Conservation (phyloP, 2,888 invertebrate genomes). For the Spicauda simplicius region DNA sequence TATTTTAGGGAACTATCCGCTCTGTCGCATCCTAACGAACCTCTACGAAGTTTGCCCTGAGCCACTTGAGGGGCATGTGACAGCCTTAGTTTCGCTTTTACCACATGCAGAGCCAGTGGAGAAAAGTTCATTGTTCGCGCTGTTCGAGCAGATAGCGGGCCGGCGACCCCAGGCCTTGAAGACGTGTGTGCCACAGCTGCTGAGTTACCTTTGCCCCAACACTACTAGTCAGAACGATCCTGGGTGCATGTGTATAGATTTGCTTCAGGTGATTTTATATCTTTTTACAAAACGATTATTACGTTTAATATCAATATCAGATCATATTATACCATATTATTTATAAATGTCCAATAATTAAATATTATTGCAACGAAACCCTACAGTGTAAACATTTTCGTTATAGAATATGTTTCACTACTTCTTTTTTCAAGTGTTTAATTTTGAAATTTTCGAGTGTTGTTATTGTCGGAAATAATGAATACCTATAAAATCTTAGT, state of each 20-base stretch:
- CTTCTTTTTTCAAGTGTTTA: too few species aligned
- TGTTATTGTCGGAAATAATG: too few species aligned
- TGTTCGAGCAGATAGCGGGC: conserved; percentile 93
- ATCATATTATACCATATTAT: too few species aligned
- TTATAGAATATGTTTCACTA: too few species aligned
- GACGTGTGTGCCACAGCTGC: conserved; percentile 92
- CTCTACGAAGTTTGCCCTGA: conserved; percentile 95
- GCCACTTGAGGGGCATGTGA: conserved; percentile 93
- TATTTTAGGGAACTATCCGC: conserved; percentile 91
- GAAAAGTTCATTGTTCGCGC: conserved; percentile 91
- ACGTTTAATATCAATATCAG: too few species aligned
- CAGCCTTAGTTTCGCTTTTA: conserved; percentile 91
- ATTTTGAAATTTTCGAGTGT: too few species aligned
- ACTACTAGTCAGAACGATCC: conserved; percentile 68
- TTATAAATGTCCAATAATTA: too few species aligned
- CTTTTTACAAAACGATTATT: too few species aligned
- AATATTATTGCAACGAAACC: too few species aligned
- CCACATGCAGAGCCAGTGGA: conserved; percentile 94
- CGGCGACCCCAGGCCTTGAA: conserved; percentile 92
- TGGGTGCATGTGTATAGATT: conserved; percentile 78
- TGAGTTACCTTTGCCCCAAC: conserved; percentile 88
- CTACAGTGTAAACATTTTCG: too few species aligned
- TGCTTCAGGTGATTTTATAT: conserved; percentile 62
- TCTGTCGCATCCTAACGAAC: conserved; percentile 95
- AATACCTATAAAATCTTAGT: too few species aligned